Percentiles rank a stretch among this genome's conserved stretches.
These are phyloP conservation scores for Eupithecia vulgata DNA, from an alignment of 2,888 invertebrate species.

Conservation along the genomic window DNA sequence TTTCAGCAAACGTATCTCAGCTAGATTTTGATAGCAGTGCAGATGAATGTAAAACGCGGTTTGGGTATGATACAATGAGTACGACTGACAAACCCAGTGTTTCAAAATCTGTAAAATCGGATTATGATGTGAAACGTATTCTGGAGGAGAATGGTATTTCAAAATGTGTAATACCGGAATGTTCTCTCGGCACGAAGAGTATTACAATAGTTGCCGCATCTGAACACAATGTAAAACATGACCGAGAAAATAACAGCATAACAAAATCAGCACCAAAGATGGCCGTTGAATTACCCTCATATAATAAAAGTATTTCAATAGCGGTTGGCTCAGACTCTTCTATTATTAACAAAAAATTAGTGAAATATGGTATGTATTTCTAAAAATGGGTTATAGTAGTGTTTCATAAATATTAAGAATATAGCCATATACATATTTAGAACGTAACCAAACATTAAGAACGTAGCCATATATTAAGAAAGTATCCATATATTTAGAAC, in stretches of 20 bases:
- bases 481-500: too few relatives aligned
- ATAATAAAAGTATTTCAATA: not conserved
- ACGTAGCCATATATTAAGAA: too few relatives aligned
- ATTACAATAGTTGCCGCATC: not conserved
- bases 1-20: constrained; percentile 42
- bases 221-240: not conserved
- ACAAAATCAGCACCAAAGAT: not conserved
- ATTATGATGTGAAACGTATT: not conserved
- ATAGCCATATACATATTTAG: too few relatives aligned
- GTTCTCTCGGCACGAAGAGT: not conserved
- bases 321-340: not conserved
- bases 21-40: constrained; percentile 18
- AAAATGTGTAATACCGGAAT: not conserved
- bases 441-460: too few relatives aligned
- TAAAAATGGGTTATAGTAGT: too few relatives aligned
- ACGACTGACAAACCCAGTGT: not conserved
- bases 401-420: too few relatives aligned
- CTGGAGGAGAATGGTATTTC: not conserved
- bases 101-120: constrained; percentile 10
- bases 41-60: constrained; percentile 8
- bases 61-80: not conserved
- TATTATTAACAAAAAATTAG: not conserved
- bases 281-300: not conserved
- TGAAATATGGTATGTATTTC: not conserved
- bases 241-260: not conserved